Evolutionary conservation across 2,113 vertebrate species (phyloP), one percentile per base, ranked within the genome.

Genomic region (Mastomys coucha): DNA sequence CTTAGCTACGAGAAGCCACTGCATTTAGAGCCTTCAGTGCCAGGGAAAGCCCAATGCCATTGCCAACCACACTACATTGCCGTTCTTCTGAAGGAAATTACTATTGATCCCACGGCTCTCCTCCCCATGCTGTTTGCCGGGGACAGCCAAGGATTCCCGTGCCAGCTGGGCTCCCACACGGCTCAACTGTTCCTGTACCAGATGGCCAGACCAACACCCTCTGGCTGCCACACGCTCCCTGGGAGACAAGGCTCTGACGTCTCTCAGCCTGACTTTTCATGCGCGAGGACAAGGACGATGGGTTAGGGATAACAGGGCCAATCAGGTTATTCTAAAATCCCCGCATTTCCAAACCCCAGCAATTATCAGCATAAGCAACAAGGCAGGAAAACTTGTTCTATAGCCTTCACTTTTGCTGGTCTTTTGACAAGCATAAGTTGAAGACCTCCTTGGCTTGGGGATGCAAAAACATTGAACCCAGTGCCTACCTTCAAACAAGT

Each of bases 201-300:
- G 98, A 98, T 98, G 98, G 98, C 96, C 33, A 56, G 96, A 98
- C 97, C 98, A 97, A 97, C 13, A 0, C 1, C 0, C 96, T 96
- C 97, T 97, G 96, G 96, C 98, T 98, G 98, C 97, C 96, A 93
- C 90, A 70, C 94, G 91, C 98, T 98, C 97, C 98, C 97, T 0
- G 0, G 56, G 97, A 98, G 95, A 69, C 0, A 73, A 91, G 97
- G 96, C 98, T 97, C 97, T 98, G 97, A 98, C 94, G 97, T 82
- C 1, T 96, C 96, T 96, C 91, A 84, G 82, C 91, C 98, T 96
- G 98, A 94, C 97, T 98, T 98, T 94, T 93, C 31, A 96, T 95
- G 97, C 91, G 17, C 42, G 2, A 73, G 67, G 84, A 81, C 56
- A 36, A 97, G 98, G 94, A 93, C 1, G 0, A 67, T 81, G 97